Conservation (phyloP, 2,113 vertebrate genomes). For the Coturnix japonica region DNA sequence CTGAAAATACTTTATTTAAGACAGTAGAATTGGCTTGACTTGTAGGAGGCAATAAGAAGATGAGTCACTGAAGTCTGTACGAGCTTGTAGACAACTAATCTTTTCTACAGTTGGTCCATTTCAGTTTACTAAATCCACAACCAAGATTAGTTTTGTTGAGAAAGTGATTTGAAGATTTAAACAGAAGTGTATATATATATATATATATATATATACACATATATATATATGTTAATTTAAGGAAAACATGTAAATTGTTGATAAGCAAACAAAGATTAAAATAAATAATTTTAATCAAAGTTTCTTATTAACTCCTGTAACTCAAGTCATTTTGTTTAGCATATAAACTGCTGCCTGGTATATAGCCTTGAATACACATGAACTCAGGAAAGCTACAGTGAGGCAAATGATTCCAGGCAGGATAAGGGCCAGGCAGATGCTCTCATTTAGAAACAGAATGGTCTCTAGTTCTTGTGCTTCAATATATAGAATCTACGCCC, state of each 20-base stretch:
- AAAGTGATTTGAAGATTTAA: neutral
- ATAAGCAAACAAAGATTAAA: neutral
- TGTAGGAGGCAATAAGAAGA: neutral
- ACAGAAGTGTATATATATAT: neutral
- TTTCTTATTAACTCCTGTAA: neutral
- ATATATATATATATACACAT: too few species aligned
- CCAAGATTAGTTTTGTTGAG: neutral
- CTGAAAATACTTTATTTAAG: conserved; percentile 14
- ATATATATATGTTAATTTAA: neutral
- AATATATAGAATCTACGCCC: neutral
- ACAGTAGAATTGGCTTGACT: neutral
- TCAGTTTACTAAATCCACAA: neutral
- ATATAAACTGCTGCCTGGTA: neutral
- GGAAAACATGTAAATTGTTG: neutral
- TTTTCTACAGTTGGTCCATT: neutral
- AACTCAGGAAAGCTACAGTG: neutral
- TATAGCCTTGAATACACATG: neutral
- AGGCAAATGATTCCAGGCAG: neutral
- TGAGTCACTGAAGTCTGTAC: neutral
- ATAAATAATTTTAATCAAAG: neutral
- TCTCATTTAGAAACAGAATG: neutral
- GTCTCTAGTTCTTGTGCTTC: neutral
- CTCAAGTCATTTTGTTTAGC: neutral
- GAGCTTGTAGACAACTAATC: neutral
- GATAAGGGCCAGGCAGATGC: neutral